Evolutionary conservation across 2,797 vertebrate genomes (phyloP).

Genomic region (Sus cebifrons): DNA sequence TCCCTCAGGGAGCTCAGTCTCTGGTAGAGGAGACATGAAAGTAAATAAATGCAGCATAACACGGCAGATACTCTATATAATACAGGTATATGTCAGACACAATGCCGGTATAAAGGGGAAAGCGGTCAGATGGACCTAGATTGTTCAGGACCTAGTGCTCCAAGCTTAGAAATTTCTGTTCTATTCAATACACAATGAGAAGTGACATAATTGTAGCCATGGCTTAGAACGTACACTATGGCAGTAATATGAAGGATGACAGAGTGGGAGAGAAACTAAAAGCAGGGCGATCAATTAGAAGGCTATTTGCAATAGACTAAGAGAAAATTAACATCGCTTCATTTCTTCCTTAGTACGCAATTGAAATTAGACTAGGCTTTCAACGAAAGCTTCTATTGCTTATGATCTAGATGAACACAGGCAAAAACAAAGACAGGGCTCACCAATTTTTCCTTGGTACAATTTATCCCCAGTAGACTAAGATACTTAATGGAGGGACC

Average conservation of each 20-base stretch:
- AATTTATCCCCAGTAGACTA: background rate
- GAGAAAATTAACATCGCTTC: conserved; percentile 49
- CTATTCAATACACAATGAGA: conserved; percentile 52
- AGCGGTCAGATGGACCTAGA: conserved; percentile 33
- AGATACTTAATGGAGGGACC: background rate
- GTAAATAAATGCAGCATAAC: conserved; percentile 56
- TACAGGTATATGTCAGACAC: background rate
- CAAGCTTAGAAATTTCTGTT: conserved; percentile 56
- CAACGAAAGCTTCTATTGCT: conserved; percentile 40
- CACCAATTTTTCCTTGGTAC: conserved; percentile 5
- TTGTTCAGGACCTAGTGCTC: conserved; percentile 3
- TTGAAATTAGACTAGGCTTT: conserved; percentile 17
- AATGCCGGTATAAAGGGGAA: background rate
- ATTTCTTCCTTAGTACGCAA: conserved; percentile 46
- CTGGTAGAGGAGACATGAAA: background rate
- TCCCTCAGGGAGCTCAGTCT: background rate
- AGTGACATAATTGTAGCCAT: conserved; percentile 26
- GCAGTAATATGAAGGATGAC: conserved; percentile 26
- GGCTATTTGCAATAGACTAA: conserved; percentile 38
- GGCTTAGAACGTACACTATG: conserved; percentile 46
- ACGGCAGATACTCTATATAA: background rate
- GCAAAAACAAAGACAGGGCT: conserved; percentile 21
- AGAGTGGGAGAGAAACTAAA: conserved; percentile 31
- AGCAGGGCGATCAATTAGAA: conserved; percentile 43
- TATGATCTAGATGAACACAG: conserved; percentile 21